phyloP scores from a whole-genome alignment of 2,113 vertebrate genomes.

The Acrocephalus arundinaceus region DNA sequence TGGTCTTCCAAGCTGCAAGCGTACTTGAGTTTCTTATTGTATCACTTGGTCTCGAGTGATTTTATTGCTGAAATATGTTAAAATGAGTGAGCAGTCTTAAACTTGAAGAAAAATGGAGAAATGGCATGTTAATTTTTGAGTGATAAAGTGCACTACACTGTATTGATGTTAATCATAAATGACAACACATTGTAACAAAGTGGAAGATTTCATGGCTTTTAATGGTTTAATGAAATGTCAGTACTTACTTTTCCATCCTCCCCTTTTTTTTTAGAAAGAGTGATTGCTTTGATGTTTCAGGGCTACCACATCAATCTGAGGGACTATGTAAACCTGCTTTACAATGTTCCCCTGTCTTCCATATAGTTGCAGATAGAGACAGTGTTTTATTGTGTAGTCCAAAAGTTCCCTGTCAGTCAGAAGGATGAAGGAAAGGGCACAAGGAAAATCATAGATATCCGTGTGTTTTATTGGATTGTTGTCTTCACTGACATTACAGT shows the following conservation, averaged over 20 bases:
- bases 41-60: not conserved
- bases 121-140: not conserved
- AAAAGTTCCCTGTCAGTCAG: not conserved
- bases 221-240: not conserved
- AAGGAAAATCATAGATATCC: not conserved
- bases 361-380: not conserved
- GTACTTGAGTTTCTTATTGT: not conserved
- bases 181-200: not conserved
- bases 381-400: not conserved
- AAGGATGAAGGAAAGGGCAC: not conserved
- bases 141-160: not conserved
- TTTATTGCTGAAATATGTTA: constrained; percentile 4
- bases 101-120: not conserved
- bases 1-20: not conserved
- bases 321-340: not conserved
- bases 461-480: not conserved
- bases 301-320: not conserved
- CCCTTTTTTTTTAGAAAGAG: not conserved
- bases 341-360: not conserved
- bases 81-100: not conserved
- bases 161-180: not conserved
- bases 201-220: not conserved
- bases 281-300: not conserved
- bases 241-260: fast-evolving
- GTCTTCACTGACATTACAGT: not conserved